These are phyloP conservation scores for Oryzias woworae DNA, from an alignment of 2,113 vertebrate species.

Conservation along the genomic window DNA sequence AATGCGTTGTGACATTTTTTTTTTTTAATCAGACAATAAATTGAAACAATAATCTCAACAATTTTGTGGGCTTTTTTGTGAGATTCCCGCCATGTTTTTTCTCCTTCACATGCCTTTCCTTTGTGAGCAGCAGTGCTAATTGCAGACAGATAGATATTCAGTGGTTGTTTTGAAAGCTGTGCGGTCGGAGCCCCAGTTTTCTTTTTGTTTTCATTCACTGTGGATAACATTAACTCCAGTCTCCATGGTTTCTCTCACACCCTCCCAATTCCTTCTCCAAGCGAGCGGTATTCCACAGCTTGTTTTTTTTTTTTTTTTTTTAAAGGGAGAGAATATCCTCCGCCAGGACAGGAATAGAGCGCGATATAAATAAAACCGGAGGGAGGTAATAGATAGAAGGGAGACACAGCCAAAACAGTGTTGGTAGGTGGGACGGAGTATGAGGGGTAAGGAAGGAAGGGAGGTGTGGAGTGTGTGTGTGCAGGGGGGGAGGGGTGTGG, in stretches of 20 bases:
- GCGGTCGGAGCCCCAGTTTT: constrained; percentile 63
- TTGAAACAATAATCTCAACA: constrained; percentile 4
- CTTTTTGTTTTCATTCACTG: constrained; percentile 56
- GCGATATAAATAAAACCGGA: constrained; percentile 75
- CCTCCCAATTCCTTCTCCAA: constrained; percentile 55
- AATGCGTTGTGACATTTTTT: no score
- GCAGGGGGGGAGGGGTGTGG: constrained; percentile 22
- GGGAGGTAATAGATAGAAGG: constrained; percentile 73
- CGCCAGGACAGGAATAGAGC: constrained; percentile 67
- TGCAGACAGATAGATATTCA: constrained; percentile 80
- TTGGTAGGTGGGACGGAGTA: constrained; percentile 69
- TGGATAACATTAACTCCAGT: constrained; percentile 51
- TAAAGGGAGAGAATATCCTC: constrained; percentile 62
- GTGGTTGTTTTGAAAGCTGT: constrained; percentile 74
- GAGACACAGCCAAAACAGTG: constrained; percentile 71
- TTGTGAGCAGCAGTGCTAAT: constrained; percentile 72
- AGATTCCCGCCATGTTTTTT: constrained; percentile 16
- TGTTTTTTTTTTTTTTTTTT: constrained; percentile 20
- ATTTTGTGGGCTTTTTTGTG: constrained; percentile 5
- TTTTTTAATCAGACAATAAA: no score
- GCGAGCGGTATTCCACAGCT: constrained; percentile 35
- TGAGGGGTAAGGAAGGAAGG: constrained; percentile 66
- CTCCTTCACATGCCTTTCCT: constrained; percentile 67
- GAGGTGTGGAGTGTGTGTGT: constrained; percentile 20
- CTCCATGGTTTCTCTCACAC: constrained; percentile 30